A percentile compares a stretch with the other conserved stretches of the same genome.
Conservation (phyloP, 2,888 invertebrate species). For the Drosophila rellima region DNA sequence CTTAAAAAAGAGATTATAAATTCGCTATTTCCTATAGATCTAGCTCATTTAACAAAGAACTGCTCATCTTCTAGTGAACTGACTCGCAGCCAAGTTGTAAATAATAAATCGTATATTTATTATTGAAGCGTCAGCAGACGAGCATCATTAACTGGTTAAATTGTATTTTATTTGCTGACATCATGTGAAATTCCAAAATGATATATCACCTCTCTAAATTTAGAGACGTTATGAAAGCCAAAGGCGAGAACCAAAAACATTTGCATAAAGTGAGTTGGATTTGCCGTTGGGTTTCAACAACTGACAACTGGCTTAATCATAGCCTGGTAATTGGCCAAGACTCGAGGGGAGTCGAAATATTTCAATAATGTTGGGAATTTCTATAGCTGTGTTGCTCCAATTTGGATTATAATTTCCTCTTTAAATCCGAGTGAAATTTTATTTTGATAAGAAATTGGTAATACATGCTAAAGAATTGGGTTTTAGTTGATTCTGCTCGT, state of each 20-base stretch:
- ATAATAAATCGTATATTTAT: slow-evolving; percentile 4
- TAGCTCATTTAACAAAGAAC: background rate
- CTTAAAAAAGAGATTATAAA: background rate
- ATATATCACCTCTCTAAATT: slow-evolving; percentile 50
- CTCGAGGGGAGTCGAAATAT: background rate
- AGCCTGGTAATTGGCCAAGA: background rate
- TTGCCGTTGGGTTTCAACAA: slow-evolving; percentile 46
- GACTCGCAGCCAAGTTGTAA: background rate
- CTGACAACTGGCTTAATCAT: slow-evolving; percentile 32
- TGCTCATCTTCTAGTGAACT: background rate
- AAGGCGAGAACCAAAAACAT: slow-evolving; percentile 28
- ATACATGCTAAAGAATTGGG: background rate
- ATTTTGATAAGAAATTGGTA: background rate
- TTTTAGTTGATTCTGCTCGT: slow-evolving; percentile 11
- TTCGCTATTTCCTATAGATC: background rate
- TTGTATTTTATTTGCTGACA: slow-evolving; percentile 67
- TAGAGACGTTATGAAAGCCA: background rate
- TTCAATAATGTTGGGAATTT: background rate
- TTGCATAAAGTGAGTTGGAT: slow-evolving; percentile 71
- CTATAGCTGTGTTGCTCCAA: background rate
- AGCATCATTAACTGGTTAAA: slow-evolving; percentile 48
- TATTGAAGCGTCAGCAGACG: slow-evolving; percentile 26
- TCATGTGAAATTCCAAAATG: slow-evolving; percentile 73
- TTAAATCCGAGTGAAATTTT: background rate
- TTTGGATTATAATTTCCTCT: background rate